Conservation (phyloP, 2,113 vertebrate genomes). For the Nycticorax nycticorax region DNA sequence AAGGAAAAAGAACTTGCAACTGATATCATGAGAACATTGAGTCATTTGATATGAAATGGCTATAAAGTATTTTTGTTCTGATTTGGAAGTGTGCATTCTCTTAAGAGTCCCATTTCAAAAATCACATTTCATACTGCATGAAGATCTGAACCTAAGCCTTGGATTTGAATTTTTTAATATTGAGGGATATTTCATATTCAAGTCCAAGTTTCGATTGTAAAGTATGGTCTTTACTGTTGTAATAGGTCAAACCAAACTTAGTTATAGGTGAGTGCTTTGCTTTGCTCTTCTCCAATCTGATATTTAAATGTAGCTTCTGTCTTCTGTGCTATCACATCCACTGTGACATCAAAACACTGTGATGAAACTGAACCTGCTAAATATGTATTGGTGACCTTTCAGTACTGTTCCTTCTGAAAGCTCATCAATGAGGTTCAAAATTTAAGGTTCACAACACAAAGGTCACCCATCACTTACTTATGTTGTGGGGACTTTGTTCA, state of each 20-base stretch:
- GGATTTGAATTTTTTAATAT: background rate
- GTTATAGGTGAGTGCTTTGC: background rate
- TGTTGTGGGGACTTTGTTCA: background rate
- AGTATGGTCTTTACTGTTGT: background rate
- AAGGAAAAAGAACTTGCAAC: background rate
- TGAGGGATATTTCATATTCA: background rate
- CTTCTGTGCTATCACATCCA: background rate
- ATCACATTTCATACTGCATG: background rate
- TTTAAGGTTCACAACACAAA: conserved; percentile 49
- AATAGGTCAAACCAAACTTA: background rate
- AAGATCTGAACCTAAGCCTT: background rate
- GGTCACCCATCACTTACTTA: conserved; percentile 31
- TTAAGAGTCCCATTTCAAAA: background rate
- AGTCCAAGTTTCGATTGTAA: background rate
- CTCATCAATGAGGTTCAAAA: conserved; percentile 28
- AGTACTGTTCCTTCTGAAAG: conserved; percentile 37
- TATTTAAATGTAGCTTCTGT: background rate
- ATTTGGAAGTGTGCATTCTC: fast-evolving
- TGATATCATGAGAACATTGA: background rate
- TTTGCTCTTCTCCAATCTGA: background rate
- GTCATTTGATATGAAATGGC: background rate
- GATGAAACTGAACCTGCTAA: conserved; percentile 48
- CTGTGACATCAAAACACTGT: background rate
- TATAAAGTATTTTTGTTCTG: background rate
- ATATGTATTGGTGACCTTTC: conserved; percentile 68